Percentiles rank a stretch among this genome's conserved stretches.
These are phyloP conservation scores for Agraylea sexmaculata DNA, from an alignment of 1,140 invertebrate genomes.

Conservation along the genomic window DNA sequence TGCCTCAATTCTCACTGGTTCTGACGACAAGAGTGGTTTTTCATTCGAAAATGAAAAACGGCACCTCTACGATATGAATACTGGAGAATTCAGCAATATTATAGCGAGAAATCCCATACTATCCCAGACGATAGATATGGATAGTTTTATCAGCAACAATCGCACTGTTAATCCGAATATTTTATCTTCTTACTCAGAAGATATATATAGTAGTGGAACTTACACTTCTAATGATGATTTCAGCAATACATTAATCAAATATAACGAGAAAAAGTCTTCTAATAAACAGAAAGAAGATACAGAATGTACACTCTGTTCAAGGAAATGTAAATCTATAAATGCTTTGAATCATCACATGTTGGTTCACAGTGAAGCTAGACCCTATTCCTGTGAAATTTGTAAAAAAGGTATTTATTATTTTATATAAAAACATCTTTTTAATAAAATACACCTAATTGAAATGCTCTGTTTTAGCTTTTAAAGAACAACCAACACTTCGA, in stretches of 20 bases:
- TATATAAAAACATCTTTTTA: background rate
- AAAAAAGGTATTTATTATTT: conserved; percentile 16
- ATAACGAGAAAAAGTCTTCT: background rate
- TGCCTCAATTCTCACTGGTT: background rate
- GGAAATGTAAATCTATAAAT: conserved; percentile 17
- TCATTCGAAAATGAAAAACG: too few species aligned
- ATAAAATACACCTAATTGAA: background rate
- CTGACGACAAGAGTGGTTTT: too few species aligned
- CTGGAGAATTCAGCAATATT: too few species aligned
- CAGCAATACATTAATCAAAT: too few species aligned
- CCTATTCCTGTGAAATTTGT: conserved; percentile 18
- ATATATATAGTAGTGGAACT: too few species aligned
- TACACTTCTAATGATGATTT: too few species aligned
- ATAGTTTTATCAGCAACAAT: too few species aligned
- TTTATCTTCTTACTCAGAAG: too few species aligned
- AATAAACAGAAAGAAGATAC: conserved; percentile 8
- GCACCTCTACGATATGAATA: too few species aligned
- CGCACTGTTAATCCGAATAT: too few species aligned
- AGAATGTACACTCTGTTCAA: conserved; percentile 12
- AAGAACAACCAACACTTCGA: conserved; percentile 18
- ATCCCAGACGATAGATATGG: too few species aligned
- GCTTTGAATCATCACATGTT: conserved; percentile 21
- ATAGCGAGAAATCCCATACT: too few species aligned
- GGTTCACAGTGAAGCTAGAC: conserved; percentile 20
- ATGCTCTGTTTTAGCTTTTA: conserved; percentile 16